A percentile compares a stretch with the other conserved stretches of the same genome.
These are phyloP conservation scores for Cassiopea andromeda DNA, from an alignment of 30 jellyfish, hydroid and myxozoan species.

Conservation along the genomic window DNA sequence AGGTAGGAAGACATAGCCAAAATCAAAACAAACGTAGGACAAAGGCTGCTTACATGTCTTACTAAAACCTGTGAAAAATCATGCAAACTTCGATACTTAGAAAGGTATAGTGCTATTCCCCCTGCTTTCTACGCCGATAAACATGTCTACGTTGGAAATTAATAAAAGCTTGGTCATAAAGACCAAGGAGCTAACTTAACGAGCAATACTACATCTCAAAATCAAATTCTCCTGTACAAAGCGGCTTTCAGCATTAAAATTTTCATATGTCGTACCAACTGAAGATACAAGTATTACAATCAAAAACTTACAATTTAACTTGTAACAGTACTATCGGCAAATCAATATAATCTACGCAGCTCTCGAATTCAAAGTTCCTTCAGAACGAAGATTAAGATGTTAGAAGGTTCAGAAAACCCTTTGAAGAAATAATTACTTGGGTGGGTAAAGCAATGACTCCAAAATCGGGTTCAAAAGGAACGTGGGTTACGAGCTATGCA, in stretches of 20 bases:
- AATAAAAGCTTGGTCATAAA: not conserved
- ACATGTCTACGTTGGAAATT: not conserved
- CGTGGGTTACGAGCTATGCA: not conserved
- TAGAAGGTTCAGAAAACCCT: too few relatives aligned
- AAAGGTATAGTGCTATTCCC: not conserved
- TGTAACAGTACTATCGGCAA: not conserved
- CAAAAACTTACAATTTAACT: too few relatives aligned
- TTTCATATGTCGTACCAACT: not conserved
- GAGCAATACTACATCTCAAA: not conserved
- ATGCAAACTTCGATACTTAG: too few relatives aligned
- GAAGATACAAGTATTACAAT: not conserved
- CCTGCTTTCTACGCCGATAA: not conserved
- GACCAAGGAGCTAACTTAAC: not conserved
- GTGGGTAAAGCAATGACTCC: too few relatives aligned
- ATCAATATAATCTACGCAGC: not conserved
- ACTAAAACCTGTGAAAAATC: too few relatives aligned
- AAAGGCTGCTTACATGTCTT: too few relatives aligned
- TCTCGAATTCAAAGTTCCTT: not conserved
- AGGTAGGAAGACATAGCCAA: too few relatives aligned
- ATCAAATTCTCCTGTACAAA: not conserved
- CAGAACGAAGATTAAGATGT: not conserved
- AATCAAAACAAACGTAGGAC: too few relatives aligned
- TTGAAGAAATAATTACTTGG: too few relatives aligned
- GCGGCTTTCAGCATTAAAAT: not conserved
- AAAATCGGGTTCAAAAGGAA: not conserved